Percentiles rank a stretch among this genome's conserved stretches.
Conservation (phyloP, 2,888 invertebrate genomes). For the Chymomyza amoena region DNA sequence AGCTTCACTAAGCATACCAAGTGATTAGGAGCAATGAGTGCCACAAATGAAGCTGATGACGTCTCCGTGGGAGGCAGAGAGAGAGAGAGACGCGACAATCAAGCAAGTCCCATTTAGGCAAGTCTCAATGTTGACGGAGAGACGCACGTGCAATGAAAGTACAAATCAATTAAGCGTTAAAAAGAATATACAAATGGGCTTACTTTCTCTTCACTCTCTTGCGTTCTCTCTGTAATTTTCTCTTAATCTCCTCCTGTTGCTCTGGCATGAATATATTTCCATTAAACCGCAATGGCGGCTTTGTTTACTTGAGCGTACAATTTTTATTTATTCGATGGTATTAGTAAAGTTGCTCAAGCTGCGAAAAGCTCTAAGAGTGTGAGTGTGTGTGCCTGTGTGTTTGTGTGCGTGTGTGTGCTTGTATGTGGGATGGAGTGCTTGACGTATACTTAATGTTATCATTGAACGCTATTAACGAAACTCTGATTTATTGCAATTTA, state of each 20-base stretch:
- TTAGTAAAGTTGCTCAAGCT: conserved; percentile 17
- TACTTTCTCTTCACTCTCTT: conserved; percentile 14
- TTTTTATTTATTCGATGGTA: conserved; percentile 42
- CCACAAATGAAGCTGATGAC: conserved; percentile 32
- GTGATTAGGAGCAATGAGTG: background rate
- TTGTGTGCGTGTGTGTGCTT: background rate
- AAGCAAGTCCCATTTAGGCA: background rate
- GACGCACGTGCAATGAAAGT: conserved; percentile 48
- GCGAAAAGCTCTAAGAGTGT: too few relatives aligned
- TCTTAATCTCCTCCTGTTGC: conserved; percentile 15
- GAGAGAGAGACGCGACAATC: background rate
- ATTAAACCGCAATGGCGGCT: conserved; percentile 5
- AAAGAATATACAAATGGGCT: conserved; percentile 41
- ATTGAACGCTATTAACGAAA: conserved; percentile 60
- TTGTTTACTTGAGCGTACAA: conserved; percentile 10
- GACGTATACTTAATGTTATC: conserved; percentile 70
- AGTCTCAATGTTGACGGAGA: background rate
- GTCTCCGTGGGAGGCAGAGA: conserved; percentile 5
- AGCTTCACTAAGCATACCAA: conserved; percentile 44
- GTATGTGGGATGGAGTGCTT: conserved; percentile 29
- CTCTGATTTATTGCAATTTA: conserved; percentile 70
- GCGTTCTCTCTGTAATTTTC: conserved; percentile 7
- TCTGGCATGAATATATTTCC: background rate
- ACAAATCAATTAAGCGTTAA: conserved; percentile 68
- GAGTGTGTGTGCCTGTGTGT: background rate